Conservation (phyloP, 2,113 vertebrate genomes). For the Grammomys surdaster region DNA sequence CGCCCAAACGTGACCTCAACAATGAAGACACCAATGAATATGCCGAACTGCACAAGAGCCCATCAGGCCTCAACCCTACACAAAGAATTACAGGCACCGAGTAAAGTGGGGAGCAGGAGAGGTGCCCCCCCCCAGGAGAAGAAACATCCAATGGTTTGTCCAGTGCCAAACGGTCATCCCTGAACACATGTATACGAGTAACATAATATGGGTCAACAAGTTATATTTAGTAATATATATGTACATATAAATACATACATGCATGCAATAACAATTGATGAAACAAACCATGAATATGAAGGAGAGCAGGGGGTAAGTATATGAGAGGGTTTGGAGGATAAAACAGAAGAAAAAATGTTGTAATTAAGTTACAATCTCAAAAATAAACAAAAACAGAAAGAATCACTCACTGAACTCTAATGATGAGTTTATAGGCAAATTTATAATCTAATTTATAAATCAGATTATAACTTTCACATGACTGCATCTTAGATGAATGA, state of each 20-base stretch:
- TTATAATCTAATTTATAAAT: background rate
- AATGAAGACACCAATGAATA: background rate
- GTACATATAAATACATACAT: background rate
- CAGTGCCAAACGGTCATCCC: background rate
- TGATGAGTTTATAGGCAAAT: background rate
- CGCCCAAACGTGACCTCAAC: background rate
- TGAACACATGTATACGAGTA: background rate
- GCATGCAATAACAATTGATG: background rate
- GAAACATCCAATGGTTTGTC: background rate
- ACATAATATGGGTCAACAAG: background rate
- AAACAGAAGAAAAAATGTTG: background rate
- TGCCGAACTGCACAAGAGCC: background rate
- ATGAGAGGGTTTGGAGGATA: background rate
- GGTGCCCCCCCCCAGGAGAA: background rate
- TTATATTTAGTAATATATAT: background rate
- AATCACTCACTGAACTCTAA: conserved; percentile 9
- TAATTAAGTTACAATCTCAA: background rate
- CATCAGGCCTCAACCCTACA: background rate
- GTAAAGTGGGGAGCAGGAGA: background rate
- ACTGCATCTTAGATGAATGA: background rate
- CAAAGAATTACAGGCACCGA: background rate
- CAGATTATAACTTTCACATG: background rate
- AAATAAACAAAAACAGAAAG: background rate
- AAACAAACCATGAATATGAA: background rate
- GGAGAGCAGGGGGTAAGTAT: background rate